Evolutionary conservation across 2,888 invertebrate genomes (phyloP).

Genomic region (Cylindroiulus punctatus): DNA sequence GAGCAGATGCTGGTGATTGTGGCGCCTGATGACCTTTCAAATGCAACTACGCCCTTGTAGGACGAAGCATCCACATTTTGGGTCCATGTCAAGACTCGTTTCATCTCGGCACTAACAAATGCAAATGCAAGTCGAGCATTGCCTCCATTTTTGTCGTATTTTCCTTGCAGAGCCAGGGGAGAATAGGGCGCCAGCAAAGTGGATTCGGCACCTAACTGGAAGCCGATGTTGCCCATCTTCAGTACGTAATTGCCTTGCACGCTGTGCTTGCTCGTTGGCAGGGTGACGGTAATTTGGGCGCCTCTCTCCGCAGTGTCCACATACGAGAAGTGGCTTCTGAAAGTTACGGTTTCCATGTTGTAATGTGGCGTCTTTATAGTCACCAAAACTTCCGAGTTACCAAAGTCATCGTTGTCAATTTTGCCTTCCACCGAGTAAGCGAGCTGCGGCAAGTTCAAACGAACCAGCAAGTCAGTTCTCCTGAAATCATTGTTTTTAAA

Average conservation of each 20-base stretch:
- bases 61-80: not conserved
- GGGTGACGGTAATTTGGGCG: not conserved
- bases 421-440: constrained; percentile 21
- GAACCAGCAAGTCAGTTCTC: not conserved
- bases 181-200: not conserved
- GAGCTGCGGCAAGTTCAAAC: not conserved
- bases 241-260: not conserved
- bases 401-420: constrained; percentile 29
- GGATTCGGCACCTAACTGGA: not conserved
- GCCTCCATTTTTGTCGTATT: not conserved
- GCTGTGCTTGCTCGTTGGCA: constrained; percentile 6
- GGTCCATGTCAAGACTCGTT: constrained; percentile 21
- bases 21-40: not conserved
- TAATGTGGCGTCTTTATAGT: constrained; percentile 1
- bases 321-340: not conserved
- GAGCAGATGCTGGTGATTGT: not conserved
- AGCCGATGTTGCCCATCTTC: constrained; percentile 28
- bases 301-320: constrained; percentile 40
- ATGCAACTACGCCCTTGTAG: not conserved
- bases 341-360: not conserved
- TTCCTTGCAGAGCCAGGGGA: constrained; percentile 21
- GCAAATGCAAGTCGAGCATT: not conserved
- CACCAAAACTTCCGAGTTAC: not conserved
- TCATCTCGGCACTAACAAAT: not conserved
- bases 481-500: constrained; percentile 42